A percentile compares a stretch with the other conserved stretches of the same genome.
phyloP scores from a whole-genome alignment of 1,140 invertebrate genomes.

The Bombus polaris region DNA sequence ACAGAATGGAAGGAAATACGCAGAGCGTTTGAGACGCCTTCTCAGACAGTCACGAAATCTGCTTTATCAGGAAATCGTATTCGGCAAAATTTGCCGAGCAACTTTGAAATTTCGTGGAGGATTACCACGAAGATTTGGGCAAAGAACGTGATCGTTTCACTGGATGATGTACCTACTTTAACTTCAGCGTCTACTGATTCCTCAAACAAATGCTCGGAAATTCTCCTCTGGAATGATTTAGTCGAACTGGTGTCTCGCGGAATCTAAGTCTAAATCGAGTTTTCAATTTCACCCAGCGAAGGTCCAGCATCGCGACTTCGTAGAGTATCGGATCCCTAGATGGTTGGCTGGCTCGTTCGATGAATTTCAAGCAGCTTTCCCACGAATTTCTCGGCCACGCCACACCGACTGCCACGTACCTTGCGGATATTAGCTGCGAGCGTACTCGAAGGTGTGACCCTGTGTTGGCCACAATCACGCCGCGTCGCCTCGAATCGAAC shows the following conservation, averaged over 20 bases:
- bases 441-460: conserved; percentile 33
- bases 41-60: not conserved
- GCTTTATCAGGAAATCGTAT: not conserved
- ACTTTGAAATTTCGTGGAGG: not conserved
- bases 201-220: not conserved
- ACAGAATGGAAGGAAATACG: not conserved
- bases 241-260: conserved; percentile 40
- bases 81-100: not conserved
- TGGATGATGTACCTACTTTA: not conserved
- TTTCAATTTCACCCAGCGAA: conserved; percentile 71
- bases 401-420: conserved; percentile 17
- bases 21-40: not conserved
- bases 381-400: conserved; percentile 26
- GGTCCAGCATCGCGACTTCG: conserved; percentile 28
- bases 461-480: conserved; percentile 15
- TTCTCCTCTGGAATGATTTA: conserved; percentile 60
- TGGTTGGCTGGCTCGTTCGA: conserved; percentile 34
- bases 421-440: conserved; percentile 52
- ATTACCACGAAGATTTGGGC: not conserved
- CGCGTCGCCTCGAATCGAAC: conserved; percentile 52
- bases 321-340: not conserved
- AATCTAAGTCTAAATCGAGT: conserved; percentile 71
- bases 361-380: conserved; percentile 62
- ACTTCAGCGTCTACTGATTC: not conserved
- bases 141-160: not conserved